Evolutionary conservation across 2,113 vertebrate genomes (phyloP).

Genomic region (Oriolus oriolus): DNA sequence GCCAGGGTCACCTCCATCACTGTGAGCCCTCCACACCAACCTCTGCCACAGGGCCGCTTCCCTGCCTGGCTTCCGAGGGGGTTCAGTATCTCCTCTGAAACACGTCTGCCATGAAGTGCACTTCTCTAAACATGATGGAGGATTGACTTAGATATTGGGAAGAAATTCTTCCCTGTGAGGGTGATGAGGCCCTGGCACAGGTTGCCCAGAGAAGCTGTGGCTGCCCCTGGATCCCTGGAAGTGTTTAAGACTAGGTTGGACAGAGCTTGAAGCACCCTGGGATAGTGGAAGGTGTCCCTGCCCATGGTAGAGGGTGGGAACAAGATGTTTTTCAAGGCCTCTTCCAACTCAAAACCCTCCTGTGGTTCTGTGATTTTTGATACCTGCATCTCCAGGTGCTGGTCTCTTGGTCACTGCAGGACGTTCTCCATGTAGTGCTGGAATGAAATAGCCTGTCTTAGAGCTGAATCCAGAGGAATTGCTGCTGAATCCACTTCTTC

Average conservation of each 20-base stretch:
- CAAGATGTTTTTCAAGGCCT: neutral
- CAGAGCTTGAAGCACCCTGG: neutral
- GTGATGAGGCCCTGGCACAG: neutral
- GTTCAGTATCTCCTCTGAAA: neutral
- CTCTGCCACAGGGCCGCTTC: neutral
- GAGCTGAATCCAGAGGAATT: neutral
- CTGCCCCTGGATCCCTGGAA: neutral
- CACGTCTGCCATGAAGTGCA: neutral
- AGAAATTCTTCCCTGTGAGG: neutral
- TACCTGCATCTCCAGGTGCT: neutral
- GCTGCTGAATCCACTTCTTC: neutral
- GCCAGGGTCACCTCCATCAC: neutral
- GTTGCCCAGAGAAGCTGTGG: neutral
- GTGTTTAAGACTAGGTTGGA: neutral
- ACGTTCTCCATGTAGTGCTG: neutral
- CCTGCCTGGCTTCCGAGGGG: neutral
- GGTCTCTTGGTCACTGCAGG: neutral
- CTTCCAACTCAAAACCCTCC: neutral
- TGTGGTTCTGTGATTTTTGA: neutral
- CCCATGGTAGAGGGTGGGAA: neutral
- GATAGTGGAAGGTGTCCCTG: neutral
- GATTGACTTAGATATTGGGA: neutral
- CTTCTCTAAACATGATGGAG: neutral
- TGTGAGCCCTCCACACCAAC: rapidly evolving
- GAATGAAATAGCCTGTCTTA: neutral